Percentiles rank a stretch among this genome's conserved stretches.
Evolutionary conservation across 2,888 invertebrate genomes (phyloP).

Genomic region (Alentia gelatinosa): DNA sequence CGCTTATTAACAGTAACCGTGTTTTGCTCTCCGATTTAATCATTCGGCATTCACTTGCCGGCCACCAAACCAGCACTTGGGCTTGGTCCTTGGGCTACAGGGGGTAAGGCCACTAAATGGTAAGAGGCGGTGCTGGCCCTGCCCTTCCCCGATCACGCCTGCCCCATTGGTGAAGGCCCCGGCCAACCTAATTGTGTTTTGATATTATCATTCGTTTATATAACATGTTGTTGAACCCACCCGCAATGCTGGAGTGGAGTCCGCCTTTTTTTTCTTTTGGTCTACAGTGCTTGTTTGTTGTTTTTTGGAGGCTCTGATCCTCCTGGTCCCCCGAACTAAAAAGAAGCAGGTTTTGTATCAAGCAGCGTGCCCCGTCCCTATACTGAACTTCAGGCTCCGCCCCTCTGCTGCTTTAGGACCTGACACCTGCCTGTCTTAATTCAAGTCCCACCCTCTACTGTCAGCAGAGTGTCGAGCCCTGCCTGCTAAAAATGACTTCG

Average conservation of each 20-base stretch:
- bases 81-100: background rate
- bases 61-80: background rate
- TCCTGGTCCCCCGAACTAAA: background rate
- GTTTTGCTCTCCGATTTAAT: background rate
- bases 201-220: background rate
- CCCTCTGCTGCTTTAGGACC: too few relatives aligned
- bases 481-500: too few relatives aligned
- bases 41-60: background rate
- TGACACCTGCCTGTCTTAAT: background rate
- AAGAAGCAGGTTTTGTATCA: background rate
- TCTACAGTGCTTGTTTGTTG: too few relatives aligned
- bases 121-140: background rate
- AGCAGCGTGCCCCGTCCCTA: background rate
- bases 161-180: background rate
- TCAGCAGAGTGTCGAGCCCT: background rate
- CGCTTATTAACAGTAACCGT: conserved; percentile 42
- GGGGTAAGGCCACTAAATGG: background rate
- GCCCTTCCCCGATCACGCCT: background rate
- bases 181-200: background rate
- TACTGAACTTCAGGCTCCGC: background rate
- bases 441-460: background rate
- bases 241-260: background rate
- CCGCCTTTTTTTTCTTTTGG: background rate
- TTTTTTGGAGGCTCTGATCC: background rate
- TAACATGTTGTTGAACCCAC: background rate